Evolutionary conservation across 1,140 invertebrate genomes (phyloP).

Genomic region (Conus betulinus): DNA sequence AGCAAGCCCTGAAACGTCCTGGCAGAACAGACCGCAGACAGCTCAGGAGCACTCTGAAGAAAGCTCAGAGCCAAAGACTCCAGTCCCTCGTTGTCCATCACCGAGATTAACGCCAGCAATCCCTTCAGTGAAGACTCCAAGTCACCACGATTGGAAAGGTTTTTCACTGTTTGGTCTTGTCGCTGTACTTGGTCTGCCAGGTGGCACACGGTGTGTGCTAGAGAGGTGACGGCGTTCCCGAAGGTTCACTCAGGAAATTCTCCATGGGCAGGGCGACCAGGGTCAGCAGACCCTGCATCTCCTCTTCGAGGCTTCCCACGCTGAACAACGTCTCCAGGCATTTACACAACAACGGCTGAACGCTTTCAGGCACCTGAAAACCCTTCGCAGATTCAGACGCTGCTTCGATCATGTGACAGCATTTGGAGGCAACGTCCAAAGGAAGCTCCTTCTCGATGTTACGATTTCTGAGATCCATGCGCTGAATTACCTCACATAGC

Average conservation of each 20-base stretch:
- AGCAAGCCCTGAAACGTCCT: constrained; percentile 1
- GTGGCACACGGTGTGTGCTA: background rate
- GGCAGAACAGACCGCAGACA: background rate
- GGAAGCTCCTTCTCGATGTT: background rate
- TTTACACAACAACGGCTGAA: constrained; percentile 13
- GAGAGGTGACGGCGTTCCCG: background rate
- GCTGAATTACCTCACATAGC: constrained; percentile 6
- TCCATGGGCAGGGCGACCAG: background rate
- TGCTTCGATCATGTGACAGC: background rate
- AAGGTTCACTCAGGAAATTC: background rate
- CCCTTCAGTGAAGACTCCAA: background rate
- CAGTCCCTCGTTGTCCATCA: background rate
- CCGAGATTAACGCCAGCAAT: constrained; percentile 6
- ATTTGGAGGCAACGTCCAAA: background rate
- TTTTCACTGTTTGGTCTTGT: background rate
- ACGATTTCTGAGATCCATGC: background rate
- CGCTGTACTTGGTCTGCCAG: background rate
- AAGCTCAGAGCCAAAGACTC: constrained; percentile 6
- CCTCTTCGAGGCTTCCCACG: background rate
- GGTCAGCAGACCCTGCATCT: background rate
- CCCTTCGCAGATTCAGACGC: background rate
- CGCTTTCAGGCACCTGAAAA: background rate
- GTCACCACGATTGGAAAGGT: background rate
- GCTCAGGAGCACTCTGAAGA: background rate
- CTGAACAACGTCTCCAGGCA: constrained; percentile 9